Percentiles rank a stretch among this genome's conserved stretches.
Conservation (phyloP, 2,113 vertebrate genomes). For the Thamnaconus septentrionalis region DNA sequence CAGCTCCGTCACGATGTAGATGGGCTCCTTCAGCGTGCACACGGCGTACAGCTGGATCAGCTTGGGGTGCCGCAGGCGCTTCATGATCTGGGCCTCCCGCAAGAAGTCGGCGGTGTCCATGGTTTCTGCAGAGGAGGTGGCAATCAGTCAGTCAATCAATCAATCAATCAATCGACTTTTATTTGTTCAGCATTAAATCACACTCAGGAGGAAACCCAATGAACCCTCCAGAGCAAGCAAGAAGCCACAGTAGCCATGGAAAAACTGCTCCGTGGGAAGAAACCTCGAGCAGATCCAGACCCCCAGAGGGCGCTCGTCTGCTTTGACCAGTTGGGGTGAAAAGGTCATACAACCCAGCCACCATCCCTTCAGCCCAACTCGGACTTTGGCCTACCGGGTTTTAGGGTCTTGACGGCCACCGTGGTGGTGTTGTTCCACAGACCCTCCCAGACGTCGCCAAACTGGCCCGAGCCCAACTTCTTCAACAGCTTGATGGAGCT, state of each 20-base stretch:
- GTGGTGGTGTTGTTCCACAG: conserved; percentile 89
- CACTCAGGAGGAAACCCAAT: too few relatives aligned
- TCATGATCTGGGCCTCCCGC: conserved; percentile 94
- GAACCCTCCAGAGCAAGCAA: too few relatives aligned
- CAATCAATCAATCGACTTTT: background rate
- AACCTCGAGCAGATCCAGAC: too few relatives aligned
- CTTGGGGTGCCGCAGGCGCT: conserved; percentile 89
- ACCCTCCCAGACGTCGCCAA: conserved; percentile 94
- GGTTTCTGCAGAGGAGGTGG: conserved; percentile 77
- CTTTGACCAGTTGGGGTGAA: background rate
- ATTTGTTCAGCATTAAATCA: background rate
- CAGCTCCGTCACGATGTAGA: conserved; percentile 98
- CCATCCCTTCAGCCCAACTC: background rate
- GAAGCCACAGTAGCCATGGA: too few relatives aligned
- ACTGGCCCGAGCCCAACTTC: conserved; percentile 90
- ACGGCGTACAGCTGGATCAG: conserved; percentile 98
- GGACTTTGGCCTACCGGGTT: conserved; percentile 81
- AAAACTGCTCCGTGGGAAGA: too few relatives aligned
- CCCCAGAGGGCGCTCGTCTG: background rate
- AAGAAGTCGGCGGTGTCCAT: conserved; percentile 93
- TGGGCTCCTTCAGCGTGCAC: conserved; percentile 90
- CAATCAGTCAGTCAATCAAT: background rate
- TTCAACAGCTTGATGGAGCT: conserved; percentile 81
- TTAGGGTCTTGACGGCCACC: conserved; percentile 93
- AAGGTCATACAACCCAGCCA: too few relatives aligned